Evolutionary conservation across 2,113 vertebrate species (phyloP).

Genomic region (Pygoscelis antarcticus): DNA sequence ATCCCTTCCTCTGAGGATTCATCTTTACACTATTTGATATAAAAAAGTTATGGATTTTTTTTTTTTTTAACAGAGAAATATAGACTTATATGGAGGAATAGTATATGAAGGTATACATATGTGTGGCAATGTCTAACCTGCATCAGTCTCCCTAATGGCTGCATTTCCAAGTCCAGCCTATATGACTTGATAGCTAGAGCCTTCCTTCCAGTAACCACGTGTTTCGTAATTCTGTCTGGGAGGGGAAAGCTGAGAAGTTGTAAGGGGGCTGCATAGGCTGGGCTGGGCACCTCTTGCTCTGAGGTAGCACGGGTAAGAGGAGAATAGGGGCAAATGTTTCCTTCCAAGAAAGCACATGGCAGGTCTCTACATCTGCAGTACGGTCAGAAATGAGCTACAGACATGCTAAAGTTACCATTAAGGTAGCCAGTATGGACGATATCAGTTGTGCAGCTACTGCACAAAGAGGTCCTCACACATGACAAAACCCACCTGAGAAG

Average conservation of each 20-base stretch:
- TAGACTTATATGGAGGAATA: not conserved
- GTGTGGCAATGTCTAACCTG: not conserved
- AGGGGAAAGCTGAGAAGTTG: not conserved
- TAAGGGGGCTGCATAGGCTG: not conserved
- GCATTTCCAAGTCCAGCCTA: not conserved
- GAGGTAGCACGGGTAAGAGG: not conserved
- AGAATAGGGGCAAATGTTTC: not conserved
- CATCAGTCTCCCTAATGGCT: not conserved
- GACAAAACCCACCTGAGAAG: not conserved
- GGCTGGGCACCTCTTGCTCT: not conserved
- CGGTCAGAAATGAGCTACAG: not conserved
- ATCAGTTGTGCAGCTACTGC: not conserved
- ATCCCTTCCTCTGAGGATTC: not conserved
- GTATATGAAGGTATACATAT: not conserved
- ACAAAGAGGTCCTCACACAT: not conserved
- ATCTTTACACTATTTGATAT: not conserved
- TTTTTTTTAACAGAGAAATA: not conserved
- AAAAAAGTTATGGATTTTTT: not conserved
- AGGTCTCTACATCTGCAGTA: not conserved
- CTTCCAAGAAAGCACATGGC: not conserved
- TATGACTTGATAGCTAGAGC: not conserved
- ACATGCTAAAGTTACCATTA: not conserved
- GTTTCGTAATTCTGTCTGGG: not conserved
- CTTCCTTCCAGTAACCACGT: not conserved
- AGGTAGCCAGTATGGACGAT: not conserved